Evolutionary conservation across 2,797 vertebrate genomes (phyloP), one percentile per base, ranked within the genome.

Genomic region (Hemibagrus guttatus): DNA sequence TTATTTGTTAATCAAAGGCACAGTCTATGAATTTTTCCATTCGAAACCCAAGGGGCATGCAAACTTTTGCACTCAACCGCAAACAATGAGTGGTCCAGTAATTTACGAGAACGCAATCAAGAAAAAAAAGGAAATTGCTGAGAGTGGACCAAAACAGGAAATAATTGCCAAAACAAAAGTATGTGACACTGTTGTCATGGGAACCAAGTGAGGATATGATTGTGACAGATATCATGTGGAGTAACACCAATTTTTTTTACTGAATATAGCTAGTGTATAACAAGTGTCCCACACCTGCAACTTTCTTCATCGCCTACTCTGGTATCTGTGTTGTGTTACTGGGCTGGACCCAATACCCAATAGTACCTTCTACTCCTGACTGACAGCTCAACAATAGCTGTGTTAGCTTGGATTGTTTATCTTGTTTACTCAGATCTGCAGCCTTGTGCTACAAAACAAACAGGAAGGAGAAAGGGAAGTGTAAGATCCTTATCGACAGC

Each of bases 381-480:
- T 87, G 90, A 88, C 88, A 85, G 84, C 46, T 68, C 42, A 90
- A 89, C 89, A 89, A 87, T 87, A 84, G 82, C 54, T 49, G 54
- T 75, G 31, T 71, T 84, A 83, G 49, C 85, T 75, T 88, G 35
- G 54, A 71, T 86, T 90, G 78, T 93, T 88, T 88, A 89, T 90
- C 87, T 66, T 85, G 87, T 93, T 93, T 90, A 91, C 89, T 90
- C 91, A 89, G 91, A 84, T 84, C 89, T 85, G 35, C 89, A n/a
- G 84, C 58, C 66, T 74, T 87, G 88, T 69, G 54, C 86, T 80
- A 89, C 88, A 92, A 86, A 90, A 89, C 89, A 94, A 95, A 95
- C 94, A 94, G 94, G 94, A 95, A 93, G 88, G 76, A 90, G 90
- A 76, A 86, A 46, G 89, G 93, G 93, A 94, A 94, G 89, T 91